Base-by-base conservation (phyloP, 2,888 invertebrate species). In the Herminia tarsipennalis region DNA sequence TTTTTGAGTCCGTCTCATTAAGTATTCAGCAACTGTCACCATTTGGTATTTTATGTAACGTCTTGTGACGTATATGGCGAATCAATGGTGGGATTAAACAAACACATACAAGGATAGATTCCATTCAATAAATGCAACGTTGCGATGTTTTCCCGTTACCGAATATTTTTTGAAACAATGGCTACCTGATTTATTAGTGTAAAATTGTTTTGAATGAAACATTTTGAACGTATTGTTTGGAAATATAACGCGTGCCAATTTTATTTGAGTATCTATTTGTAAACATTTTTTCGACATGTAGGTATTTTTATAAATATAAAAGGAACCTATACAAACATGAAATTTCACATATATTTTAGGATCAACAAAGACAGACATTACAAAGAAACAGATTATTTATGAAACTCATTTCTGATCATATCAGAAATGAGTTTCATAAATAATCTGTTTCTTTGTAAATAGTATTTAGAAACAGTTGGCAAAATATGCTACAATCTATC, bases 21-120 rank as follows among this genome's bases (percentile, higher is more conserved):
- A 3, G 29, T 46, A 62, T 64, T 53, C 65, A 2, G 2, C 25
- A 43, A 44, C 10, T 1, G 1, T 37, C 5, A 14, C n/a, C n/a
- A n/a, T n/a, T 22, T 32, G 53, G 65, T 41, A 56, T 56, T 63
- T 56, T 27, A 38, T 33, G 20, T 35, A 34, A 12, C 33, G 27
- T 33, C 24, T 34, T 13, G 44, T 56, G 59, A 64, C 61, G 62
- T 56, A 49, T 54, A 47, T 56, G n/a, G n/a, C 37, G 35, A 51
- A 44, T 42, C 57, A 16, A 21, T 34, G 32, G 25, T 14, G 39
- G 34, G 25, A n/a, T 24, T 17, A 25, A 16, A 35, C 8, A 18
- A 33, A 34, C 13, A 24, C 17, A 9, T 9, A 44, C 46, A 49
- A 40, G 22, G 21, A 45, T 35, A 39, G 24, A 25, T 27, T 24